These are phyloP conservation scores for Drosophila anomalata DNA, from an alignment of 2,888 invertebrate species.

Conservation along the genomic window DNA sequence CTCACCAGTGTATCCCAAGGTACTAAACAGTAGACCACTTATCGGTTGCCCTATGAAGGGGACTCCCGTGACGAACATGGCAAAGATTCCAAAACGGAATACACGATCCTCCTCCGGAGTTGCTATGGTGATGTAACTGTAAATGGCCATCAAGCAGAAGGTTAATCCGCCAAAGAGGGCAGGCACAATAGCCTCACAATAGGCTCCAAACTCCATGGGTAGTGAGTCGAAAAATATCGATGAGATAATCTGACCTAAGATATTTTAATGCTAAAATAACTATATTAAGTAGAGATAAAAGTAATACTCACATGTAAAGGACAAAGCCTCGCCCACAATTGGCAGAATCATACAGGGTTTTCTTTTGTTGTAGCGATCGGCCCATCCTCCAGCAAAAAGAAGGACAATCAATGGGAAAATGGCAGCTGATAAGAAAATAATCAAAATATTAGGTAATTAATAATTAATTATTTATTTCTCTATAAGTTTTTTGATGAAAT, in stretches of 20 bases:
- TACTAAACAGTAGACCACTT: slow-evolving; percentile 79
- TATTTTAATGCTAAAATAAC: background rate
- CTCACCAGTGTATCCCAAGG: slow-evolving; percentile 82
- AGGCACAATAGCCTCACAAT: slow-evolving; percentile 82
- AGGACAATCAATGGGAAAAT: slow-evolving; percentile 83
- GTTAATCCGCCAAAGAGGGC: slow-evolving; percentile 82
- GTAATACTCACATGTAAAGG: slow-evolving; percentile 75
- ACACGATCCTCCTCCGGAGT: slow-evolving; percentile 83
- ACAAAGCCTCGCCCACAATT: slow-evolving; percentile 80
- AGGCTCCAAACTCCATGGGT: slow-evolving; percentile 83
- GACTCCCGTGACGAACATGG: slow-evolving; percentile 81
- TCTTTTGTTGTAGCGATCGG: slow-evolving; percentile 82
- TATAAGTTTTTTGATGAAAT: too few species aligned
- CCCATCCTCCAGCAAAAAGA: slow-evolving; percentile 84
- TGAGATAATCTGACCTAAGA: slow-evolving; percentile 81
- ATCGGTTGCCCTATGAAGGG: slow-evolving; percentile 81
- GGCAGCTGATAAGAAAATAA: slow-evolving; percentile 65
- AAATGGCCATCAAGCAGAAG: slow-evolving; percentile 83
- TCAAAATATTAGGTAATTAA: too few species aligned
- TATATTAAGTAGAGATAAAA: background rate
- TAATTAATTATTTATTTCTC: too few species aligned
- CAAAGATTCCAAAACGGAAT: slow-evolving; percentile 83
- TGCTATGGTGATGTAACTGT: slow-evolving; percentile 83
- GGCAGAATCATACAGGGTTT: slow-evolving; percentile 83
- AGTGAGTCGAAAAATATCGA: slow-evolving; percentile 82